Evolutionary conservation across 1,140 invertebrate species (phyloP).

Genomic region (Bombus cullumanus): DNA sequence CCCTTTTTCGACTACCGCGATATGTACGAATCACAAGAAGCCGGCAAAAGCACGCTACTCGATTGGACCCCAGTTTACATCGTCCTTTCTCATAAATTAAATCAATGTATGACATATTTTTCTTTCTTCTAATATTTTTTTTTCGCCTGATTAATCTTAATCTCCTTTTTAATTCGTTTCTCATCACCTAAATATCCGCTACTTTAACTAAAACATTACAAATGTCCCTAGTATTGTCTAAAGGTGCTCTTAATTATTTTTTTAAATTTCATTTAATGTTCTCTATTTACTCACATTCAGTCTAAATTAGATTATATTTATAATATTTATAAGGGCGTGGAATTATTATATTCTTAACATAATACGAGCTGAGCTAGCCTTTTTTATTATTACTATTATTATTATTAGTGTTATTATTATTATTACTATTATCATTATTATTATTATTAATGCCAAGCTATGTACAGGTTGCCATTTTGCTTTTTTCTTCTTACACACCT

Average conservation of each 20-base stretch:
- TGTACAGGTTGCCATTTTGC: constrained; percentile 58
- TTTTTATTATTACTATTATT: constrained; percentile 17
- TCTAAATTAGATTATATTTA: constrained; percentile 69
- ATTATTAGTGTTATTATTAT: not conserved
- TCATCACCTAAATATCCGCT: constrained; percentile 49
- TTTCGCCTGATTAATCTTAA: constrained; percentile 2
- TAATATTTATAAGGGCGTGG: constrained; percentile 66
- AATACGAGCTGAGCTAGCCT: constrained; percentile 40
- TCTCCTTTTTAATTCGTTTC: not conserved
- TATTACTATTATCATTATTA: not conserved
- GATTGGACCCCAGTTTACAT: constrained; percentile 72
- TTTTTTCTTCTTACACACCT: not conserved
- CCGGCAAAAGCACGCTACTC: constrained; percentile 66
- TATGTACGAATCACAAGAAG: constrained; percentile 75
- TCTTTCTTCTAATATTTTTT: constrained; percentile 20
- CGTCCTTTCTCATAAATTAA: constrained; percentile 64
- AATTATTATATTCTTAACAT: constrained; percentile 54
- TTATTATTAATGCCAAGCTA: constrained; percentile 57
- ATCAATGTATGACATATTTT: constrained; percentile 40
- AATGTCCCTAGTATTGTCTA: constrained; percentile 77
- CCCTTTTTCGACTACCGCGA: constrained; percentile 53
- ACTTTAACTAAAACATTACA: constrained; percentile 62
- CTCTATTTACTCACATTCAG: constrained; percentile 66
- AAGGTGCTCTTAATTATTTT: constrained; percentile 63
- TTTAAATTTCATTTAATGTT: constrained; percentile 40